A percentile compares a stretch with the other conserved stretches of the same genome.
phyloP scores from a whole-genome alignment of 2,888 invertebrate species.

The Yponomeuta evonymella region DNA sequence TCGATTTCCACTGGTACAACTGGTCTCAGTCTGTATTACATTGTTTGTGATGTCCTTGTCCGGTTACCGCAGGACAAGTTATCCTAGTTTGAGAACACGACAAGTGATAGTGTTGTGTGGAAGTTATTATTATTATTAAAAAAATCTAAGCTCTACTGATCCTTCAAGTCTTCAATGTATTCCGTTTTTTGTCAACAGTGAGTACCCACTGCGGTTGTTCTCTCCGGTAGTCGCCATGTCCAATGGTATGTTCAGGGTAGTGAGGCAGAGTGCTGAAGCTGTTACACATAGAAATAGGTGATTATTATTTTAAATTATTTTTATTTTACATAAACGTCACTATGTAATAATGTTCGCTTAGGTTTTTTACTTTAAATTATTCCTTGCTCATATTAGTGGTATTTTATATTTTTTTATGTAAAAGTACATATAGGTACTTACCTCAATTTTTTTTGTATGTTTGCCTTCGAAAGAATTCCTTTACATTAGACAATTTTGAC shows the following conservation, averaged over 20 bases:
- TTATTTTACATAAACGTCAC: constrained; percentile 17
- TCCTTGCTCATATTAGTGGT: background rate
- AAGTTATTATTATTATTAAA: too few relatives aligned
- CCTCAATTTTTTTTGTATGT: background rate
- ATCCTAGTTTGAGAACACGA: too few relatives aligned
- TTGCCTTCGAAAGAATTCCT: background rate
- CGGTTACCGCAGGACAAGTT: too few relatives aligned
- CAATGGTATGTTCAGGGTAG: constrained; percentile 83
- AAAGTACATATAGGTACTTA: background rate
- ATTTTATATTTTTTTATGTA: background rate
- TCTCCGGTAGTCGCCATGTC: constrained; percentile 90
- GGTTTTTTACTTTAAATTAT: background rate
- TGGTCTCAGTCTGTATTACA: too few relatives aligned
- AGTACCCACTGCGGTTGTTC: constrained; percentile 85
- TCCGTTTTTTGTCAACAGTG: constrained; percentile 63
- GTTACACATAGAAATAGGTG: constrained; percentile 52
- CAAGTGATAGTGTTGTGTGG: too few relatives aligned
- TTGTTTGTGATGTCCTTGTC: too few relatives aligned
- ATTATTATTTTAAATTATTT: constrained; percentile 43
- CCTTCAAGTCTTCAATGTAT: background rate
- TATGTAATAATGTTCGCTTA: background rate
- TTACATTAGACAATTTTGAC: too few relatives aligned
- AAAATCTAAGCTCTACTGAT: too few relatives aligned
- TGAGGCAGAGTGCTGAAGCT: constrained; percentile 52
- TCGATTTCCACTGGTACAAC: too few relatives aligned